Conservation (phyloP, 2,113 vertebrate genomes). For the Athene cunicularia region DNA sequence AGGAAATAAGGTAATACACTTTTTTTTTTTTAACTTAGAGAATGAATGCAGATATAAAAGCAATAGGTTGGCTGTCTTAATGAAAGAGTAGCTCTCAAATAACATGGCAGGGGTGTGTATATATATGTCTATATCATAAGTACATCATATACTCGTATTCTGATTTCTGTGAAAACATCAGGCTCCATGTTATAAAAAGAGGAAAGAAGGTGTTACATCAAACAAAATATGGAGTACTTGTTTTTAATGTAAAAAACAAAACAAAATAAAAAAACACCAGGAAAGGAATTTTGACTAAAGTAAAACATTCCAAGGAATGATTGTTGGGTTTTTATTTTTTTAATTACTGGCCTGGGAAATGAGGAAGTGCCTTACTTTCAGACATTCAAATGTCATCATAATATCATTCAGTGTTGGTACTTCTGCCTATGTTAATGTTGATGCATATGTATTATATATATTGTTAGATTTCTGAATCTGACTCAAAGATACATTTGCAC, state of each 20-base stretch:
- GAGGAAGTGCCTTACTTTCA: background rate
- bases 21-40: background rate
- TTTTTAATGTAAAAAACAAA: background rate
- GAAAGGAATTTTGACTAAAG: background rate
- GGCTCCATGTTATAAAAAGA: background rate
- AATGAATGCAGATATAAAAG: background rate
- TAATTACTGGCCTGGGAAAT: background rate
- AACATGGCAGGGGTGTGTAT: background rate
- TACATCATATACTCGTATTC: background rate
- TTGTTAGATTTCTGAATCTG: background rate
- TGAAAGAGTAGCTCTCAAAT: background rate
- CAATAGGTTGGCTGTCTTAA: background rate
- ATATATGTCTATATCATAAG: background rate
- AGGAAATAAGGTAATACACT: background rate
- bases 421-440: background rate
- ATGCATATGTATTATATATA: background rate
- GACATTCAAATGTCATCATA: background rate
- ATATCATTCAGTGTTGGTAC: background rate
- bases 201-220: background rate
- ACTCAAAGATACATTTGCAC: background rate
- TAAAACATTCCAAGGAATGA: background rate
- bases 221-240: background rate
- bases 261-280: rapidly evolving
- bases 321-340: background rate
- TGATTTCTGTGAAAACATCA: background rate